These are phyloP conservation scores for Dinothrombium tinctorium DNA, from an alignment of 1,140 invertebrate genomes.

Conservation along the genomic window DNA sequence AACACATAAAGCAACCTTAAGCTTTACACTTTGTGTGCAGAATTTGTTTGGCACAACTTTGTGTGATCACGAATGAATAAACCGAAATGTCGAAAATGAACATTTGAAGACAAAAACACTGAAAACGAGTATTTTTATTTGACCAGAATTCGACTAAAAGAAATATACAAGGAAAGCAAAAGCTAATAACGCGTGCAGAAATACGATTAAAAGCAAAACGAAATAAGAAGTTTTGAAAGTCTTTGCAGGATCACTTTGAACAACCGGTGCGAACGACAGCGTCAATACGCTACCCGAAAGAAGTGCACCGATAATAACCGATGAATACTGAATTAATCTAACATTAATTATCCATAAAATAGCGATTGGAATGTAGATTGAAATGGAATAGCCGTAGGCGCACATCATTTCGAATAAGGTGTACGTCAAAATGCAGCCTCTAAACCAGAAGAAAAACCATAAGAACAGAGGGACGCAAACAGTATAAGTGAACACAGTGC, in stretches of 20 bases:
- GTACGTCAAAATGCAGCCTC: constrained; percentile 32
- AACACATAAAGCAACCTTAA: too few relatives aligned
- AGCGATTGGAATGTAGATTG: constrained; percentile 80
- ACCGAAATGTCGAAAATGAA: too few relatives aligned
- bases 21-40: too few relatives aligned
- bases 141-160: too few relatives aligned
- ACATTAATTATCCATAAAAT: constrained; percentile 20
- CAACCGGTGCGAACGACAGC: constrained; percentile 11
- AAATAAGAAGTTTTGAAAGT: constrained; percentile 10
- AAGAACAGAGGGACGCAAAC: constrained; percentile 55
- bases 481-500: constrained; percentile 66
- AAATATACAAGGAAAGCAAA: constrained; percentile 8
- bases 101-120: too few relatives aligned
- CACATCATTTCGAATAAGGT: constrained; percentile 56
- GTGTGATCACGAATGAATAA: too few relatives aligned
- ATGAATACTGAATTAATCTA: constrained; percentile 6
- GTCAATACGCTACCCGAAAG: constrained; percentile 11
- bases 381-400: constrained; percentile 80
- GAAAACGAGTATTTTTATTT: too few relatives aligned
- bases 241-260: constrained; percentile 9
- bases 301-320: constrained; percentile 5
- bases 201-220: constrained; percentile 10
- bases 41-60: too few relatives aligned
- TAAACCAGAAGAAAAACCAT: constrained; percentile 65
- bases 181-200: constrained; percentile 7